These are phyloP conservation scores for Lutraria rhynchaena DNA, from an alignment of 1,140 invertebrate species.

Conservation along the genomic window DNA sequence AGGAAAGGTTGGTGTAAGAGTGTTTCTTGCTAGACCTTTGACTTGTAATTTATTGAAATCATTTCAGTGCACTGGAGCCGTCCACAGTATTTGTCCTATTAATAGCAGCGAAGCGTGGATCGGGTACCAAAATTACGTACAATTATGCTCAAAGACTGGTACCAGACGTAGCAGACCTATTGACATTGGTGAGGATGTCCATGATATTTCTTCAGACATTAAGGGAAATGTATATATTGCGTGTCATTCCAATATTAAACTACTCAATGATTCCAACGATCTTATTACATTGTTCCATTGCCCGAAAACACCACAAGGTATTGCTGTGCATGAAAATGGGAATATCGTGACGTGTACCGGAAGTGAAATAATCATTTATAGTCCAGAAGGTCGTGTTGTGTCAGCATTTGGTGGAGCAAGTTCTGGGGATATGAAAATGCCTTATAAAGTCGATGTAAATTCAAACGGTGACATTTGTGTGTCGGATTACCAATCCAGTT, in stretches of 20 bases:
- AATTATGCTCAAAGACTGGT: slow-evolving; percentile 48
- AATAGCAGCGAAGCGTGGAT: slow-evolving; percentile 31
- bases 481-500: slow-evolving; percentile 49
- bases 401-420: background rate
- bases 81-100: slow-evolving; percentile 51
- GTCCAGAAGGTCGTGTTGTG: background rate
- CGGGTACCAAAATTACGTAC: slow-evolving; percentile 49
- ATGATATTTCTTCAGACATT: slow-evolving; percentile 32
- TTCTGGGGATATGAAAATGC: slow-evolving; percentile 46
- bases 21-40: slow-evolving; percentile 33
- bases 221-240: slow-evolving; percentile 41
- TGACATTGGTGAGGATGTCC: slow-evolving; percentile 37
- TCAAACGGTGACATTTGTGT: slow-evolving; percentile 49
- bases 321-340: slow-evolving; percentile 23
- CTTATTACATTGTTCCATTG: slow-evolving; percentile 34
- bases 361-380: slow-evolving; percentile 27
- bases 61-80: slow-evolving; percentile 9
- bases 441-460: slow-evolving; percentile 49
- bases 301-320: slow-evolving; percentile 11
- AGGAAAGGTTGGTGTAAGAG: slow-evolving; percentile 45
- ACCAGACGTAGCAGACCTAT: background rate
- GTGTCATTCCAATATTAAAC: slow-evolving; percentile 27
- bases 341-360: slow-evolving; percentile 30
- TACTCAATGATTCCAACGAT: background rate
- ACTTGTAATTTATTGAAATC: background rate